These are phyloP conservation scores for Tolmerus cingulatus DNA, from an alignment of 2,888 invertebrate species.

Conservation along the genomic window DNA sequence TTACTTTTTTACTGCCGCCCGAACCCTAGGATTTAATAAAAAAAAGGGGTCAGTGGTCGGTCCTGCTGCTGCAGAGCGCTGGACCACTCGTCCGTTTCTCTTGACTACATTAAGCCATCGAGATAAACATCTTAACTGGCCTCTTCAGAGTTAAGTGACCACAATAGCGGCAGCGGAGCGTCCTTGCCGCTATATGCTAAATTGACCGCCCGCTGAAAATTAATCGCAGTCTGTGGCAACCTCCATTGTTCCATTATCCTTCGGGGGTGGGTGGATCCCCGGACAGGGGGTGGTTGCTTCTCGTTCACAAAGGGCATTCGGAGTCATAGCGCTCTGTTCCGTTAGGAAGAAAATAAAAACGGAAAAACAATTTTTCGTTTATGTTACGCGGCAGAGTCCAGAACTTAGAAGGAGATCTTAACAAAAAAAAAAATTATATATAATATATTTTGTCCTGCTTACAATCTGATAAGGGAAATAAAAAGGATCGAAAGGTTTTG, in stretches of 20 bases:
- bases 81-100: background rate
- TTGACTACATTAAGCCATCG: conserved; percentile 10
- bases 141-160: conserved; percentile 38
- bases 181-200: conserved; percentile 16
- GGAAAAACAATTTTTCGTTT: conserved; percentile 43
- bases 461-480: conserved; percentile 15
- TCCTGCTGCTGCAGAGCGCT: background rate
- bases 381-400: conserved; percentile 21
- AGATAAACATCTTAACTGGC: conserved; percentile 37
- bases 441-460: background rate
- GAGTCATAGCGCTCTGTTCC: background rate
- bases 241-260: conserved; percentile 2
- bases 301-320: background rate
- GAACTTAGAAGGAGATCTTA: background rate
- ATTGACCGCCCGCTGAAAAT: conserved; percentile 61
- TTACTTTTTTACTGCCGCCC: background rate
- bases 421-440: background rate
- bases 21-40: background rate
- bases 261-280: background rate
- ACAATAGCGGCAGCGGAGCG: background rate
- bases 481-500: background rate
- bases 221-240: conserved; percentile 47
- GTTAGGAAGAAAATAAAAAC: background rate
- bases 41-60: background rate
- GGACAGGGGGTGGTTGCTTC: background rate